These are phyloP conservation scores for Euwallacea fornicatus DNA, from an alignment of 1,140 invertebrate genomes.

Conservation along the genomic window DNA sequence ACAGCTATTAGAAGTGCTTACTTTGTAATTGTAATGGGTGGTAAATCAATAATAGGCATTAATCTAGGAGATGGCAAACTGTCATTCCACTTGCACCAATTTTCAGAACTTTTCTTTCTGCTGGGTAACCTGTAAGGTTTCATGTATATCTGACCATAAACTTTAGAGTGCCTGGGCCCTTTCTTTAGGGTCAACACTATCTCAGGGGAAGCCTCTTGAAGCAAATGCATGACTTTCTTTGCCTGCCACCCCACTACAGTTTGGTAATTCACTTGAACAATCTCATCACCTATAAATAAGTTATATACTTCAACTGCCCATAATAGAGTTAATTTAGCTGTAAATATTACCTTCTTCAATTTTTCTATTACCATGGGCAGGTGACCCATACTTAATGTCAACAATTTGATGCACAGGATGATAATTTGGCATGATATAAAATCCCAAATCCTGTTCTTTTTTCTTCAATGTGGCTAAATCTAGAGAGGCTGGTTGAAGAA, in stretches of 20 bases:
- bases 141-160: slow-evolving; percentile 81
- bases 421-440: slow-evolving; percentile 82
- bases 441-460: slow-evolving; percentile 76
- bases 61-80: slow-evolving; percentile 68
- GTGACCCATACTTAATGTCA: slow-evolving; percentile 81
- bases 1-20: slow-evolving; percentile 44
- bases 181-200: slow-evolving; percentile 83
- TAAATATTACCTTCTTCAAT: slow-evolving; percentile 71
- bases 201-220: slow-evolving; percentile 78
- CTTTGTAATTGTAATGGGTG: slow-evolving; percentile 62
- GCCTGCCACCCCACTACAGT: slow-evolving; percentile 89
- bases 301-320: slow-evolving; percentile 72
- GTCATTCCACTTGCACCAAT: slow-evolving; percentile 66
- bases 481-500: slow-evolving; percentile 83
- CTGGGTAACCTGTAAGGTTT: slow-evolving; percentile 76
- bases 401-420: slow-evolving; percentile 85
- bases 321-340: neutral
- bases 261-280: slow-evolving; percentile 90
- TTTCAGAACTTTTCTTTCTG: slow-evolving; percentile 68
- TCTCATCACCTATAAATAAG: slow-evolving; percentile 70
- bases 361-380: slow-evolving; percentile 83
- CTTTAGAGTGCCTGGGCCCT: slow-evolving; percentile 78
- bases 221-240: slow-evolving; percentile 75
- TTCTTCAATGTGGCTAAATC: slow-evolving; percentile 86
- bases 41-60: slow-evolving; percentile 65